Percentiles rank a stretch among this genome's conserved stretches.
Evolutionary conservation across 2,797 vertebrate genomes (phyloP).

Genomic region (Macropus fuliginosus): DNA sequence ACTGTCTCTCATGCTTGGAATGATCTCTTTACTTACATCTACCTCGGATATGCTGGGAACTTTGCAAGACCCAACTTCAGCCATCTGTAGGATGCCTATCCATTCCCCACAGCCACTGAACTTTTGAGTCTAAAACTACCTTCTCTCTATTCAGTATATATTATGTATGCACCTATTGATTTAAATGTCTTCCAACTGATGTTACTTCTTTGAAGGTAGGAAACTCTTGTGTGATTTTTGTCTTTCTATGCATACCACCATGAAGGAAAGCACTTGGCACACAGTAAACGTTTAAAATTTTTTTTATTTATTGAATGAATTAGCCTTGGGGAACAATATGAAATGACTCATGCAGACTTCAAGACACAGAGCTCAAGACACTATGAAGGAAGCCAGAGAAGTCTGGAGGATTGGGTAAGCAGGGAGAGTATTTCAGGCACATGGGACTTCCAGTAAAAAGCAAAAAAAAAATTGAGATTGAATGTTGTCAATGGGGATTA

Average conservation of each 20-base stretch:
- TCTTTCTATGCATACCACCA: neutral
- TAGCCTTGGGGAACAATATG: neutral
- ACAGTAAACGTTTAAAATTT: neutral
- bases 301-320: neutral
- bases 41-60: neutral
- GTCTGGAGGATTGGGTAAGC: neutral
- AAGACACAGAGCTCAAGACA: neutral
- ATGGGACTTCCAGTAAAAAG: neutral
- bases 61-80: neutral
- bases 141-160: neutral
- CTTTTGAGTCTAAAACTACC: neutral
- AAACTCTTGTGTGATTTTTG: neutral
- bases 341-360: neutral
- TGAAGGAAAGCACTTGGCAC: neutral
- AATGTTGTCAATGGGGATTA: neutral
- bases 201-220: neutral
- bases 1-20: neutral
- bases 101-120: neutral
- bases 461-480: neutral
- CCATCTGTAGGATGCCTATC: neutral
- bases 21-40: neutral
- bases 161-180: neutral
- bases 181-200: neutral
- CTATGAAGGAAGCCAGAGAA: neutral
- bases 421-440: neutral